Evolutionary conservation across 1,140 invertebrate genomes (phyloP).

Genomic region (Philaenus spumarius): DNA sequence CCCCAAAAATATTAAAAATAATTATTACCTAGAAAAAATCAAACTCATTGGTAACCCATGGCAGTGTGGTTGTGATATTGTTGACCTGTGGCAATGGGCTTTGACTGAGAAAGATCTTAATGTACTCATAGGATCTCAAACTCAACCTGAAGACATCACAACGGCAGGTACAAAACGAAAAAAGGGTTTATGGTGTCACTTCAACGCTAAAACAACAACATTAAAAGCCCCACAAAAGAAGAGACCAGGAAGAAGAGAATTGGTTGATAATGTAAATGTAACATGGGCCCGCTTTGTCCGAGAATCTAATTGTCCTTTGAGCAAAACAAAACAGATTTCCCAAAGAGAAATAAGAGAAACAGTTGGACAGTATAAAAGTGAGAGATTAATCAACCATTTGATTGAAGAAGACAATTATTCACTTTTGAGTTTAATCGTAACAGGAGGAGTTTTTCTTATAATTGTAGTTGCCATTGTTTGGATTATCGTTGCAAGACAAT

Average conservation of each 20-base stretch:
- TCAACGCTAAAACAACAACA: constrained; percentile 50
- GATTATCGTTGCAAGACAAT: no score
- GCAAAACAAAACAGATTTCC: neutral
- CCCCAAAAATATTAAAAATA: constrained; percentile 46
- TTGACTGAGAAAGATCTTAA: constrained; percentile 54
- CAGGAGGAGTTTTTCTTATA: no score
- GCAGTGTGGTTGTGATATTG: constrained; percentile 59
- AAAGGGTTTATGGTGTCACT: constrained; percentile 55
- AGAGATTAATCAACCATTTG: no score
- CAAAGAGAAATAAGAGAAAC: no score
- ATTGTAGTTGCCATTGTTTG: no score
- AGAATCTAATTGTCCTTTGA: constrained; percentile 54
- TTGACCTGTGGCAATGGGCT: constrained; percentile 66
- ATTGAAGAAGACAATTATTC: no score
- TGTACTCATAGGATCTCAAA: constrained; percentile 55
- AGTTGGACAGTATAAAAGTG: no score
- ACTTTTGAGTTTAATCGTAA: no score
- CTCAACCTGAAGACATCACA: constrained; percentile 48
- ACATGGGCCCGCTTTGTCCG: constrained; percentile 61
- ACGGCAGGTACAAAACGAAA: constrained; percentile 51
- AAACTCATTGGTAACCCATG: constrained; percentile 63
- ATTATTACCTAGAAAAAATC: constrained; percentile 48
- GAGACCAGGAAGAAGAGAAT: constrained; percentile 47
- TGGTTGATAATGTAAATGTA: constrained; percentile 49
- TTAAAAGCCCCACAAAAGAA: constrained; percentile 45